Conservation (phyloP, 2,797 vertebrate genomes). For the Alca torda region DNA sequence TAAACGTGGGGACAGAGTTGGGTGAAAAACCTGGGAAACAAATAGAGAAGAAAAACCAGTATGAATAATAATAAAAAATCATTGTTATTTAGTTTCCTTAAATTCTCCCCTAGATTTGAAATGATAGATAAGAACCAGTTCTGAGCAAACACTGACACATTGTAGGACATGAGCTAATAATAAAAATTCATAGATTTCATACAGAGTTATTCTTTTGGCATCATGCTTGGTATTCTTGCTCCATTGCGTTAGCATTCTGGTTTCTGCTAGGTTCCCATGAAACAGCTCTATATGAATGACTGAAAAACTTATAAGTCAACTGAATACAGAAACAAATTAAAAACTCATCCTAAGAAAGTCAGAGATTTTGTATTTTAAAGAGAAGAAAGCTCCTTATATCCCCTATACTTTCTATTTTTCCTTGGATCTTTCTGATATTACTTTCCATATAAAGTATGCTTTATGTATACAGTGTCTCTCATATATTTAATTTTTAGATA, state of each 20-base stretch:
- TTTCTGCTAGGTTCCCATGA: not conserved
- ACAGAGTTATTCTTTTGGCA: not conserved
- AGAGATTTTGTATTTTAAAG: not conserved
- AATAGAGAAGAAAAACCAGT: not conserved
- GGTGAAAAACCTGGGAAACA: not conserved
- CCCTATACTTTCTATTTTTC: not conserved
- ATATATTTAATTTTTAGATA: not conserved
- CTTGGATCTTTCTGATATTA: not conserved
- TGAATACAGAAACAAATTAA: not conserved
- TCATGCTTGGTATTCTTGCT: not conserved
- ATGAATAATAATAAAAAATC: not conserved
- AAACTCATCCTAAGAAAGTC: not conserved
- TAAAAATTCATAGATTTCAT: not conserved
- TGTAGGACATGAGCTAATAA: not conserved
- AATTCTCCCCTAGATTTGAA: not conserved
- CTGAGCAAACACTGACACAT: not conserved
- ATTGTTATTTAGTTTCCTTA: not conserved
- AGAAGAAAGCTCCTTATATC: not conserved
- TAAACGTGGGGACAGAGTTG: not conserved
- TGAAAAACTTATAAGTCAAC: not conserved
- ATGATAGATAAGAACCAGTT: not conserved
- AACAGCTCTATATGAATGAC: not conserved
- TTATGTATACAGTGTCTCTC: not conserved
- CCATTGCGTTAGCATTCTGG: not conserved
- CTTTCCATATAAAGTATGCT: not conserved